phyloP scores from a whole-genome alignment of 1,140 invertebrate genomes.

The Adelges cooleyi region DNA sequence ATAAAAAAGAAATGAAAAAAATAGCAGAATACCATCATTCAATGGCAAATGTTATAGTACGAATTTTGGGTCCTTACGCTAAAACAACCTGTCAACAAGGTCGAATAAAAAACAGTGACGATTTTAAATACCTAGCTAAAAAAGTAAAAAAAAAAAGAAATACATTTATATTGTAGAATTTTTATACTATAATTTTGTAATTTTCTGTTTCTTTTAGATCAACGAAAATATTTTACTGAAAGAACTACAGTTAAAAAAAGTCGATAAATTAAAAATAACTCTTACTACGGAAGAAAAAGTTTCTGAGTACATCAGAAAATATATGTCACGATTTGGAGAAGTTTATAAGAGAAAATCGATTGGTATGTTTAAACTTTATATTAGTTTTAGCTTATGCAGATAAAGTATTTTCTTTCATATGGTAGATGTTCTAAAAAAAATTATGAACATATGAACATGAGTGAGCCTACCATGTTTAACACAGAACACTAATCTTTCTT shows the following conservation, averaged over 20 bases:
- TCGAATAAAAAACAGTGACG: constrained; percentile 12
- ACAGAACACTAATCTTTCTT: too few species aligned
- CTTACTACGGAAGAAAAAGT: constrained; percentile 89
- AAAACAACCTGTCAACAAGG: constrained; percentile 22
- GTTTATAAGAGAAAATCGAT: constrained; percentile 30
- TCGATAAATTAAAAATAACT: constrained; percentile 77
- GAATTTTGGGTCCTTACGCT: constrained; percentile 9
- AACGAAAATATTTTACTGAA: constrained; percentile 63
- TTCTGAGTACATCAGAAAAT: constrained; percentile 87
- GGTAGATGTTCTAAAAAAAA: too few species aligned
- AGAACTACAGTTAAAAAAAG: constrained; percentile 78
- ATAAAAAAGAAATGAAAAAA: constrained; percentile 17
- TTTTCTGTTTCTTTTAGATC: background rate
- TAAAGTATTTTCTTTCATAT: too few species aligned
- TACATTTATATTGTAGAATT: background rate
- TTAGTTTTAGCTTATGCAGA: too few species aligned
- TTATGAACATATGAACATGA: too few species aligned
- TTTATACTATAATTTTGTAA: background rate
- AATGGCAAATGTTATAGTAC: constrained; percentile 19
- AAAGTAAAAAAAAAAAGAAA: background rate
- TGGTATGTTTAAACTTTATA: constrained; percentile 4
- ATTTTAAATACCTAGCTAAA: constrained; percentile 22
- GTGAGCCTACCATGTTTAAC: too few species aligned
- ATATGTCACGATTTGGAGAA: constrained; percentile 85
- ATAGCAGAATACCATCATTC: constrained; percentile 12